phyloP scores from a whole-genome alignment of 1,140 invertebrate species.

The Drosophila pallidifrons region DNA sequence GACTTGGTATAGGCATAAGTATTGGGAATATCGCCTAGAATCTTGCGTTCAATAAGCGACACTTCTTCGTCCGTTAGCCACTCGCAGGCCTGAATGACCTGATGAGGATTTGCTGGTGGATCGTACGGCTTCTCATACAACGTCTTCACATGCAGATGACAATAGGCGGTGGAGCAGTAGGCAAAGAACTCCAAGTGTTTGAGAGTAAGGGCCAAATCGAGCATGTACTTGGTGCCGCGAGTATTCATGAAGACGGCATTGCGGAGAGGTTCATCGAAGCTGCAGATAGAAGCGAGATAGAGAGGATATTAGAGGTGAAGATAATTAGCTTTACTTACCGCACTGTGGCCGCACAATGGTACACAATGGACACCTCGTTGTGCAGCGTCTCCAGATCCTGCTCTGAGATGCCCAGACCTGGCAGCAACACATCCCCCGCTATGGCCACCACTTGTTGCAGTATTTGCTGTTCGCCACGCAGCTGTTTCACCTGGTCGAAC shows the following conservation, averaged over 20 bases:
- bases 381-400: conserved; percentile 89
- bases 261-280: conserved; percentile 91
- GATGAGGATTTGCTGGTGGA: conserved; percentile 94
- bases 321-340: conserved; percentile 53
- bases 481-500: conserved; percentile 90
- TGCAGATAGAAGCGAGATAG: not conserved
- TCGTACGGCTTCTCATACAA: conserved; percentile 91
- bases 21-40: conserved; percentile 94
- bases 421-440: conserved; percentile 90
- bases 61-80: conserved; percentile 94
- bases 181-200: conserved; percentile 89
- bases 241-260: conserved; percentile 91
- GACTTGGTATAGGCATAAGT: conserved; percentile 97
- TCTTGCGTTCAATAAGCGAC: conserved; percentile 87
- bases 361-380: conserved; percentile 92
- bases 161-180: conserved; percentile 88
- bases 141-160: conserved; percentile 88
- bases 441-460: conserved; percentile 90
- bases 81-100: conserved; percentile 94
- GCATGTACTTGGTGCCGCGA: conserved; percentile 90
- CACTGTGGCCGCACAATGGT: conserved; percentile 96
- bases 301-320: not conserved
- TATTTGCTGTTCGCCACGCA: conserved; percentile 86
- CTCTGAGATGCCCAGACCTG: conserved; percentile 90
- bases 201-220: conserved; percentile 91